These are phyloP conservation scores for Rhadinocentrus ornatus DNA, from an alignment of 2,797 vertebrate genomes.

Conservation along the genomic window DNA sequence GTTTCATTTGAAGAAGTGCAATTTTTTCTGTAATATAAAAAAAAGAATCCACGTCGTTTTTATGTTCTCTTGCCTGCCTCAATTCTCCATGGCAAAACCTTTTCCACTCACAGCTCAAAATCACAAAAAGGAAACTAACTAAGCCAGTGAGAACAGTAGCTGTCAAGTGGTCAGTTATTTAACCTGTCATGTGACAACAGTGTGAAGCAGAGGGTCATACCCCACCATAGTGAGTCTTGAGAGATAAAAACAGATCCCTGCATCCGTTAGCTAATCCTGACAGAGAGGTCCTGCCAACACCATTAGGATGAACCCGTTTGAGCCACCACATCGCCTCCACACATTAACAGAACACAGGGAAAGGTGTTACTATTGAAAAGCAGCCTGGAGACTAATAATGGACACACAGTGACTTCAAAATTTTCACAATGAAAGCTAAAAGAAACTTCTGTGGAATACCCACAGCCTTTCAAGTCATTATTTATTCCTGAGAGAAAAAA, in stretches of 20 bases:
- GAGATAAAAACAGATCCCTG: slow-evolving; percentile 67
- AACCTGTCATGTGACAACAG: slow-evolving; percentile 59
- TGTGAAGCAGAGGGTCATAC: slow-evolving; percentile 54
- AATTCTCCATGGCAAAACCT: neutral
- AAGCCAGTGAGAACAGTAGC: slow-evolving; percentile 21
- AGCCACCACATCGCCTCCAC: slow-evolving; percentile 30
- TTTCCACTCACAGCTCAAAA: slow-evolving; percentile 8
- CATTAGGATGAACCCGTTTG: slow-evolving; percentile 69
- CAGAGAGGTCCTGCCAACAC: slow-evolving; percentile 67
- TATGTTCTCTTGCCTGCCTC: neutral
- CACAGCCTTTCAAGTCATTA: neutral
- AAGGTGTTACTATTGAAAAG: slow-evolving; percentile 34
- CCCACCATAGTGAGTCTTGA: slow-evolving; percentile 50
- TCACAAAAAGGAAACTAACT: slow-evolving; percentile 11
- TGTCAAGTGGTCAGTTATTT: slow-evolving; percentile 55
- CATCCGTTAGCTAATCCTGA: slow-evolving; percentile 71
- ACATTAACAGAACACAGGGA: slow-evolving; percentile 40
- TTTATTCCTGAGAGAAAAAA: neutral
- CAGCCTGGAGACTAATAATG: neutral
- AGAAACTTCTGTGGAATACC: slow-evolving; percentile 5
- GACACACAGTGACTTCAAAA: neutral
- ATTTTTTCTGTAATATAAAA: neutral
- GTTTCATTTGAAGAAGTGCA: neutral
- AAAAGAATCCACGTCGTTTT: neutral
- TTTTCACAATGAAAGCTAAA: neutral